These are phyloP conservation scores for Medauroidea extradentata DNA, from an alignment of 1,140 invertebrate species.

Conservation along the genomic window DNA sequence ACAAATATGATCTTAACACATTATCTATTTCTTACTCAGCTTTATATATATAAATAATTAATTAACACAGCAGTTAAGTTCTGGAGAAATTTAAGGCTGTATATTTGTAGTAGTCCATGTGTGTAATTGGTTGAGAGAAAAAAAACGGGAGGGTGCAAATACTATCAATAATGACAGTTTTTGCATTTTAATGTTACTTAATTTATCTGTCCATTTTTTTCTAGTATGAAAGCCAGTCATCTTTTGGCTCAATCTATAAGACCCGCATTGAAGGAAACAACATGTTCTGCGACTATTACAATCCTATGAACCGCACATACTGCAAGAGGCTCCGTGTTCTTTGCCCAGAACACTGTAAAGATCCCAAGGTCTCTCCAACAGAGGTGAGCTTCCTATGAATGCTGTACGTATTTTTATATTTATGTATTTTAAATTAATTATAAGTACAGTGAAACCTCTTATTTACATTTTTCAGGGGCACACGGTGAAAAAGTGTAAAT, in stretches of 20 bases:
- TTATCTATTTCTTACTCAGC: no score
- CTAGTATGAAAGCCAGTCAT: conserved; percentile 92
- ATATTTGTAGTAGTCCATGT: no score
- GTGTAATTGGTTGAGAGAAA: no score
- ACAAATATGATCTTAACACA: no score
- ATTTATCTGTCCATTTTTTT: conserved; percentile 27
- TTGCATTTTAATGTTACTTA: background rate
- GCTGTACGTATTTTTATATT: background rate
- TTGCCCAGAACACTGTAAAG: conserved; percentile 97
- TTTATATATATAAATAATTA: no score
- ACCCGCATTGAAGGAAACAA: conserved; percentile 90
- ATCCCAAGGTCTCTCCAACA: conserved; percentile 78
- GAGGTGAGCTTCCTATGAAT: conserved; percentile 47
- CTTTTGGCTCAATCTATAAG: conserved; percentile 91
- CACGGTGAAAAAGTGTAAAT: no score
- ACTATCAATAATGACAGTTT: background rate
- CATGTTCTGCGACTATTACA: conserved; percentile 98
- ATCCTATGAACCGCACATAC: conserved; percentile 84
- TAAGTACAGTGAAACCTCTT: background rate
- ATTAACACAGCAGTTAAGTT: no score
- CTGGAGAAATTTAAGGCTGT: no score
- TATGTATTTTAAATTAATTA: background rate
- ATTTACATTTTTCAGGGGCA: no score
- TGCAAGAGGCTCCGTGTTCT: conserved; percentile 93
- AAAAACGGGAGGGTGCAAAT: background rate